Evolutionary conservation across 2,797 vertebrate genomes (phyloP).

Genomic region (Tiaroga cobitis): DNA sequence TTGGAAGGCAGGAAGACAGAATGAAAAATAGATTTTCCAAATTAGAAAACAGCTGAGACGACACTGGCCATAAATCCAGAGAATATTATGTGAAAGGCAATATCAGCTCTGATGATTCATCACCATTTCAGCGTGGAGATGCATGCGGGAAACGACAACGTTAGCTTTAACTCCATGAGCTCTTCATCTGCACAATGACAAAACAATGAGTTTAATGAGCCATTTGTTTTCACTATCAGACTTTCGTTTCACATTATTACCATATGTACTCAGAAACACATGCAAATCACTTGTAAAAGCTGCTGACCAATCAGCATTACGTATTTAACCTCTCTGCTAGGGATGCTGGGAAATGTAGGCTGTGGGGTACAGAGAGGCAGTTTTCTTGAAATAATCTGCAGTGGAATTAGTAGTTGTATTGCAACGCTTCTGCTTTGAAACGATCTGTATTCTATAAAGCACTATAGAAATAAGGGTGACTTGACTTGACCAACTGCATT

Average conservation of each 20-base stretch:
- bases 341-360: neutral
- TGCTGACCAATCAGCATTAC: neutral
- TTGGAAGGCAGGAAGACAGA: neutral
- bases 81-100: conserved; percentile 7
- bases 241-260: neutral
- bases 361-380: too few species aligned
- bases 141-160: neutral
- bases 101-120: conserved; percentile 6
- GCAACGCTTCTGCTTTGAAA: neutral
- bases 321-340: too few species aligned
- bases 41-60: neutral
- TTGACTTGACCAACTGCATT: too few species aligned
- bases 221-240: neutral
- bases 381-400: neutral
- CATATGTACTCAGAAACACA: neutral
- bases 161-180: conserved; percentile 7
- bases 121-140: neutral
- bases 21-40: conserved; percentile 11
- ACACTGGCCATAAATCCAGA: conserved; percentile 7
- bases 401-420: neutral
- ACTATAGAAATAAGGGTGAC: too few species aligned
- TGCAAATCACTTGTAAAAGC: neutral
- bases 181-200: neutral
- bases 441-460: too few species aligned
- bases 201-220: conserved; percentile 2